Evolutionary conservation across 2,888 invertebrate genomes (phyloP).

Genomic region (Tetropium fuscum): DNA sequence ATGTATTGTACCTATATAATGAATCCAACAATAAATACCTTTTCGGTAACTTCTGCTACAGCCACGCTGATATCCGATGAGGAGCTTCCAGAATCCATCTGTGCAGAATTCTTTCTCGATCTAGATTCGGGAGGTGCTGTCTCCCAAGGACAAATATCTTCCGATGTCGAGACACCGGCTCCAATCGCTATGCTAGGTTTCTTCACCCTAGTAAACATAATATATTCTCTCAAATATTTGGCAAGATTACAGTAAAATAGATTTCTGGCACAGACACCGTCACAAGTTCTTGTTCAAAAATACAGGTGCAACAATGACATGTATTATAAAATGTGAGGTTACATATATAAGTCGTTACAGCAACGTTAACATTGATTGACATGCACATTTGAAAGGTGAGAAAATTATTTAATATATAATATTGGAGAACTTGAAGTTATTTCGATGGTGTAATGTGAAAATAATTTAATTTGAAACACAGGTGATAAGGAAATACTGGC

Average conservation of each 20-base stretch:
- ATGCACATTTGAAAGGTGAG: slow-evolving; percentile 19
- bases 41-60: slow-evolving; percentile 53
- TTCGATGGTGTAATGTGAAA: too few species aligned
- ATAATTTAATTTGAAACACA: too few species aligned
- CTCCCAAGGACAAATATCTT: slow-evolving; percentile 74
- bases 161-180: slow-evolving; percentile 65
- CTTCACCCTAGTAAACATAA: slow-evolving; percentile 65
- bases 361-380: slow-evolving; percentile 16
- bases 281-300: slow-evolving; percentile 25
- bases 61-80: slow-evolving; percentile 79
- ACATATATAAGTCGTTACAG: slow-evolving; percentile 16
- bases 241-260: too few species aligned
- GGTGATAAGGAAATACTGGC: too few species aligned
- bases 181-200: slow-evolving; percentile 63
- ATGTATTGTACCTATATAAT: too few species aligned
- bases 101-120: slow-evolving; percentile 75
- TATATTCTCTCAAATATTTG: too few species aligned
- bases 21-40: slow-evolving; percentile 35
- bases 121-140: slow-evolving; percentile 52
- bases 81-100: slow-evolving; percentile 79
- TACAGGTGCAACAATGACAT: slow-evolving; percentile 42
- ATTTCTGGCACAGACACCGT: too few species aligned
- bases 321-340: slow-evolving; percentile 33
- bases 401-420: too few species aligned
- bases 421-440: too few species aligned